A percentile compares a stretch with the other conserved stretches of the same genome.
phyloP scores from a whole-genome alignment of 2,888 invertebrate genomes.

The Drosophila antonietae region DNA sequence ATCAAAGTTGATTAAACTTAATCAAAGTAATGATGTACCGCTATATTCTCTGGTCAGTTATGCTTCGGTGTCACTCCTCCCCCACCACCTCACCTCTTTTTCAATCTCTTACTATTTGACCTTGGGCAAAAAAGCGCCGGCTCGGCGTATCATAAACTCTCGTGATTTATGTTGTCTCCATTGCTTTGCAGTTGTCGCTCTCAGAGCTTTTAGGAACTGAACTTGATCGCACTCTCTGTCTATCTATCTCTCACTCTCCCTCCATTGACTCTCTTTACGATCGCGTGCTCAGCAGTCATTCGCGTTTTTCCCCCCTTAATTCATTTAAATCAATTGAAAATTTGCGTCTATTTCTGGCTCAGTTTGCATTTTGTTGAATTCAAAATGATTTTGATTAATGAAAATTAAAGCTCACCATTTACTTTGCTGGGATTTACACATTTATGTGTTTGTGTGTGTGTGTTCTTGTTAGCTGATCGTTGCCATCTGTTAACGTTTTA shows the following conservation, averaged over 20 bases:
- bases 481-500: conserved; percentile 29
- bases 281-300: conserved; percentile 56
- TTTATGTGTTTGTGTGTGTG: background rate
- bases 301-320: conserved; percentile 61
- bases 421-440: conserved; percentile 4
- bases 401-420: conserved; percentile 31
- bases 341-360: conserved; percentile 60
- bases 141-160: conserved; percentile 53
- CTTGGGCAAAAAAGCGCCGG: conserved; percentile 41
- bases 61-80: background rate
- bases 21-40: conserved; percentile 31
- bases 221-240: conserved; percentile 14
- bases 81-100: background rate
- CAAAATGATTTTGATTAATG: conserved; percentile 71
- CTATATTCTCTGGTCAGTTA: background rate
- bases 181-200: conserved; percentile 31
- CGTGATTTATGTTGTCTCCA: conserved; percentile 57
- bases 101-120: conserved; percentile 38
- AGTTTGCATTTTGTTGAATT: conserved; percentile 53
- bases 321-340: conserved; percentile 76
- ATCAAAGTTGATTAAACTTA: conserved; percentile 48
- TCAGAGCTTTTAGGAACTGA: conserved; percentile 34
- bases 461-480: conserved; percentile 11
- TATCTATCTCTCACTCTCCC: background rate
- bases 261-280: conserved; percentile 12